Evolutionary conservation across 1,140 invertebrate species (phyloP), one percentile per base, ranked within the genome.

Genomic region (Drosophila parabipectinata): DNA sequence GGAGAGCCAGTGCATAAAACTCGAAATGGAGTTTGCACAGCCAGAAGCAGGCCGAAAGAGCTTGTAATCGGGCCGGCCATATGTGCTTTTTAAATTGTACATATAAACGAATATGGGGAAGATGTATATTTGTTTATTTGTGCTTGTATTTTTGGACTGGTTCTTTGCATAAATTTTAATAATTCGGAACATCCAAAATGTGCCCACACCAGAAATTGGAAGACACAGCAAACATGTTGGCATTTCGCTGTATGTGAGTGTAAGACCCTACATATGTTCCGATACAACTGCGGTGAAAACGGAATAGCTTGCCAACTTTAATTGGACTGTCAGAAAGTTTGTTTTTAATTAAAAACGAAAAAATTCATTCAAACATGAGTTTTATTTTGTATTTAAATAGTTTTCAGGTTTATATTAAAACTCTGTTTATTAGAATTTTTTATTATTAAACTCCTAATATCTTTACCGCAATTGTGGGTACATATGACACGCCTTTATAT

Each of bases 141-240:
- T 60, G n/a, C 50, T 54, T 63, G 28, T 45, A 39, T 53, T 39
- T 64, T 73, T 39, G 15, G 59, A 64, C 72, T 52, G 45, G 72
- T 74, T 75, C 60, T 75, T 75, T 74, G 71, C 60, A 66, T 75
- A 75, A 53, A 74, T 75, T 58, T 75, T 58, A 54, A 74, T 54
- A 75, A 74, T 66, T 75, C 55, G 28, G 51, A 73, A 57, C 18
- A 50, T 10, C 9, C 26, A 50, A 63, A 51, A 52, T 58, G 37
- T 56, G 63, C 45, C 68, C 68, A 28, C 34, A 61, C 39, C 37
- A 21, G 28, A 37, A 59, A 10, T 44, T 14, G 37, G 14, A 48
- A 54, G 15, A 21, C 12, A 21, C 32, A 15, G 15, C 41, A 44
- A 44, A 14, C 57, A 73, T 26, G 28, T 55, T 48, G 32, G 30